These are phyloP conservation scores for Augiades crinisus DNA, from an alignment of 2,888 invertebrate genomes.

Conservation along the genomic window DNA sequence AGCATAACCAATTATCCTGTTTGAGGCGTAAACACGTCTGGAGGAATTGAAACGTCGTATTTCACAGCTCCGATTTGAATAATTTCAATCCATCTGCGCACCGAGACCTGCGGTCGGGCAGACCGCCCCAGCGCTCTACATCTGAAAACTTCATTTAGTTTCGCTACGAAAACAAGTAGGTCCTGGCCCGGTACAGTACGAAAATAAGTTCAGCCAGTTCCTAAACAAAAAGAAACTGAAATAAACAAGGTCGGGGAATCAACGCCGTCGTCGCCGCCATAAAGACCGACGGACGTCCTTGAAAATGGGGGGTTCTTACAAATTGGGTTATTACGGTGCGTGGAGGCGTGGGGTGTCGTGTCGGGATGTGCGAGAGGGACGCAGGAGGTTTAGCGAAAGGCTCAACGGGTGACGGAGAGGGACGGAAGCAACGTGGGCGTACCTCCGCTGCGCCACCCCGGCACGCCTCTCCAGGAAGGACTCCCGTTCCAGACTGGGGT, in stretches of 20 bases:
- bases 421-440: slow-evolving; percentile 68
- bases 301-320: slow-evolving; percentile 81
- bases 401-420: slow-evolving; percentile 41
- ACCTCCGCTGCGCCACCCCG: slow-evolving; percentile 72
- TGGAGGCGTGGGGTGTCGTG: slow-evolving; percentile 68
- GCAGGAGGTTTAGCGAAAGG: slow-evolving; percentile 33
- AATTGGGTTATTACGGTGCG: slow-evolving; percentile 81
- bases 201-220: slow-evolving; percentile 78
- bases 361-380: slow-evolving; percentile 59
- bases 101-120: neutral
- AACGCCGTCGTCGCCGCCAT: slow-evolving; percentile 80
- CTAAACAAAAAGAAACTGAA: slow-evolving; percentile 81
- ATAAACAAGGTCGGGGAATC: slow-evolving; percentile 81
- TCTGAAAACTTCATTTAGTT: slow-evolving; percentile 49
- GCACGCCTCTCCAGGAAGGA: slow-evolving; percentile 78
- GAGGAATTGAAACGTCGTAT: slow-evolving; percentile 21
- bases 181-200: slow-evolving; percentile 63
- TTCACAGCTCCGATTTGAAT: slow-evolving; percentile 35
- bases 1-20: slow-evolving; percentile 16
- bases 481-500: slow-evolving; percentile 72
- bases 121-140: slow-evolving; percentile 26
- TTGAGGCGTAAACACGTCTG: slow-evolving; percentile 5
- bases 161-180: slow-evolving; percentile 53
- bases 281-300: slow-evolving; percentile 82
- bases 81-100: slow-evolving; percentile 25